Base-by-base conservation (phyloP, 2,797 vertebrate species). In the Microctenopoma stevenorrisi region DNA sequence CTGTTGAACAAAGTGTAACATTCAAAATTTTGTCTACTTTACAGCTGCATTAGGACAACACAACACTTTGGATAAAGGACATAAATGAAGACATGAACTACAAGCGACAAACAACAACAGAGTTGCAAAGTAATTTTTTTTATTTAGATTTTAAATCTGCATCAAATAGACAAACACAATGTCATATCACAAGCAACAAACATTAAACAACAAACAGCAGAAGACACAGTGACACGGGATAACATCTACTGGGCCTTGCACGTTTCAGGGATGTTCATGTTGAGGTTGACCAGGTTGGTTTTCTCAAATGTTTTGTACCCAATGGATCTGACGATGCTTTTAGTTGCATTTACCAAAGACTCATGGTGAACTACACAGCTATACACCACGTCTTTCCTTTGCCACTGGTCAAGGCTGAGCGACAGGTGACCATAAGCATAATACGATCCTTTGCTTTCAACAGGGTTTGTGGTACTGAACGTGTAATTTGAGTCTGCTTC, bases 321-420 rank as follows among this genome's bases (percentile, higher is more conserved):
- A 60, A 82, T 69, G 57, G 79, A 69, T 82, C 91, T 67, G 64
- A 79, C 30, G 67, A 93, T 86, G 75, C 86, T 38, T 7, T 40
- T 84, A 50, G 65, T 43, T 10, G 76, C 64, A 35, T 89, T 84
- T 0, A 3, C 18, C 18, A 94, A 10, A 4, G 74, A 85, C 65
- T 95, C 87, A 0, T 96, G 95, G 79, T 92, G 65, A 40, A 95
- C 92, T 0, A 48, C 72, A 64, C 95, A 96, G n/a, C 76, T 82
- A 49, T 15, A 95, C 2, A 0, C 0, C 0, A 0, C 0, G 0
- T 82, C 78, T 0, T 0, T 0, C 0, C 71, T 3, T 81, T 79
- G 0, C 95, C 94, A 96, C 0, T 25, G 0, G 0, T 0, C 0
- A 8, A 4, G 16, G 18, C 0, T 0, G 43, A 95, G 0, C 0